Percentiles rank a stretch among this genome's conserved stretches.
phyloP scores from a whole-genome alignment of 53 echinoderm and acorn worm genomes.

The Holothuria leucospilota region DNA sequence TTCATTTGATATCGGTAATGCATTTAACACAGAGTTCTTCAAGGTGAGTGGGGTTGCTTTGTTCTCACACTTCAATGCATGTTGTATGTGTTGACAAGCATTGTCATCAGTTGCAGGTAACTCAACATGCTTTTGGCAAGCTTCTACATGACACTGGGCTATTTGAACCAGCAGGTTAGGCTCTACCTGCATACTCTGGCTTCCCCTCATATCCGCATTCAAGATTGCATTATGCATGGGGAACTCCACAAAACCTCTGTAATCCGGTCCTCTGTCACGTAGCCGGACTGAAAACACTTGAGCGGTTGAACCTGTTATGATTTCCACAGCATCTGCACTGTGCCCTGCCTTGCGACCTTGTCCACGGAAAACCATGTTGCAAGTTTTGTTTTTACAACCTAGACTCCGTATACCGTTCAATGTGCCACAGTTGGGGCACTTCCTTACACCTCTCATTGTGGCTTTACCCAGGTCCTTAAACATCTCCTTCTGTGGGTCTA shows the following conservation, averaged over 20 bases:
- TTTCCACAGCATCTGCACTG: conserved; percentile 91
- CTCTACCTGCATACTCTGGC: conserved; percentile 54
- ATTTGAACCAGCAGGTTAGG: conserved; percentile 53
- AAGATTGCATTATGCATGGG: conserved; percentile 73
- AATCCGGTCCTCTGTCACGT: conserved; percentile 92
- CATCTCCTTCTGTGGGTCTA: conserved; percentile 53
- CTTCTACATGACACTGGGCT: conserved; percentile 81
- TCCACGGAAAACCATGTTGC: conserved; percentile 91
- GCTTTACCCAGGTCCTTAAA: conserved; percentile 93
- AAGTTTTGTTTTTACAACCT: conserved; percentile 96
- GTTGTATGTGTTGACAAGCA: conserved; percentile 74
- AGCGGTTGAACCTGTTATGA: conserved; percentile 90
- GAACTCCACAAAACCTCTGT: conserved; percentile 91
- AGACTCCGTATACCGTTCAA: conserved; percentile 94
- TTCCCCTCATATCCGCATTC: conserved; percentile 23
- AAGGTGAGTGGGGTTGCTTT: conserved; percentile 89
- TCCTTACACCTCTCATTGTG: conserved; percentile 84
- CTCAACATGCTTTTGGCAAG: conserved; percentile 78
- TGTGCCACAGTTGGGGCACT: conserved; percentile 88
- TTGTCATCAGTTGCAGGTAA: conserved; percentile 38
- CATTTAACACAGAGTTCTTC: conserved; percentile 90
- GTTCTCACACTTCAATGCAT: conserved; percentile 75
- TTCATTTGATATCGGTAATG: conserved; percentile 87
- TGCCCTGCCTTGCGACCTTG: conserved; percentile 81
- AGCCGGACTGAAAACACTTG: conserved; percentile 91